Evolutionary conservation across 2,113 vertebrate species (phyloP), one percentile per base, ranked within the genome.

Genomic region (Clupea harengus): DNA sequence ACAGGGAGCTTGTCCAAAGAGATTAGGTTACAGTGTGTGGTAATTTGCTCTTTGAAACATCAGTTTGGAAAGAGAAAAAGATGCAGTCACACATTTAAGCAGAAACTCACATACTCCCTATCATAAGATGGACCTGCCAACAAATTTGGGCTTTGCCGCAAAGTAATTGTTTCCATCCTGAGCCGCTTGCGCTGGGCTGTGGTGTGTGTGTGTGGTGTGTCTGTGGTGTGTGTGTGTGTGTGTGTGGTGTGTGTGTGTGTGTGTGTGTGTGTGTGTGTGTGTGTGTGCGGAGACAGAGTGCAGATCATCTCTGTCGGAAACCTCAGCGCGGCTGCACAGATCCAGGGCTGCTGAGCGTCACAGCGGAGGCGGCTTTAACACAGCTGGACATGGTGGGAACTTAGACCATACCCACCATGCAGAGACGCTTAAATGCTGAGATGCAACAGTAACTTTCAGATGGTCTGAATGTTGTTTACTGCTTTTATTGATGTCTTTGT

Each of bases 81-180:
- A 78, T 15, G 28, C 32, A 39, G 28, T 32, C 25, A 78, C 60
- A 64, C 60, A 4, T 9, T n/a, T 22, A 64, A 9, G 22, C 60
- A 64, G 22, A 64, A 49, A 11, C 47, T 49, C 47, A 78, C 20
- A 11, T 13, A 32, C 72, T 39, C 13, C 72, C 72, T 78, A 32
- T 78, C 72, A 72, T 72, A 78, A 78, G 72, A 15, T 11, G 32
- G 72, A 78, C 10, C 39, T 44, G 72, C 72, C 72, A 78, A 78
- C 72, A 78, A 78, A 78, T 78, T 78, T 78, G 32, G 72, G 72
- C 72, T 78, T 78, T 78, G 72, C 72, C 72, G 72, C 72, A 78
- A 78, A 78, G 72, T 78, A 78, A 78, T 78, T 78, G 72, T 78
- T 78, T 78, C 72, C 72, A 78, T 78, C 72, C 72, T 78, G 72